Base-by-base conservation (phyloP, 1,140 invertebrate genomes). In the Copidosoma floridanum region DNA sequence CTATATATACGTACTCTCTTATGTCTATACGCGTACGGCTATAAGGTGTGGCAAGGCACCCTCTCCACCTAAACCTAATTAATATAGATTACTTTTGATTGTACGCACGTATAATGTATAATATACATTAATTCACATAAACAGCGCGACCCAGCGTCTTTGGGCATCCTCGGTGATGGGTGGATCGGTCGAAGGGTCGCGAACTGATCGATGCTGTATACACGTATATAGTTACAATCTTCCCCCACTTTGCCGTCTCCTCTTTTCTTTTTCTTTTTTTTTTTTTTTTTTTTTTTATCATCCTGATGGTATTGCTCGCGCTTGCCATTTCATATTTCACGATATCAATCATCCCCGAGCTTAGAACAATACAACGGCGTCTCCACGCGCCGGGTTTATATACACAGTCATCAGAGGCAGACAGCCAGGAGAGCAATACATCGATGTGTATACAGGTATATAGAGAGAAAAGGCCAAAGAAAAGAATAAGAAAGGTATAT, bases 41-140 rank as follows among this genome's bases (percentile, higher is more conserved):
- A n/a, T n/a, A n/a, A n/a, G n/a, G n/a, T n/a, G n/a, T n/a, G n/a
- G n/a, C n/a, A n/a, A n/a, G n/a, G n/a, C n/a, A n/a, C n/a, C n/a
- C n/a, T n/a, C n/a, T n/a, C n/a, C n/a, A 69, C 70, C 72, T 69
- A 71, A 54, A 65, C 72, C 77, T 80, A 78, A 80, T 80, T 77
- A 78, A 79, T 78, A 79, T 78, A 79, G 77, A 80, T 80, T 78
- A 79, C 72, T 73, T 73, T 69, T 77, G 76, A 80, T 80, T 79
- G 73, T 80, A 77, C 77, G 76, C 78, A n/a, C n/a, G n/a, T n/a
- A n/a, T n/a, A n/a, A n/a, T n/a, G n/a, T n/a, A n/a, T n/a, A n/a
- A 79, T 79, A 80, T 78, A 73, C 76, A 80, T 80, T 79, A 80
- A 79, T 79, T 68, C 71, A 75, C 73, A 77, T 77, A 72, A 79